phyloP scores from a whole-genome alignment of 1,140 invertebrate genomes.

The Limonius californicus region DNA sequence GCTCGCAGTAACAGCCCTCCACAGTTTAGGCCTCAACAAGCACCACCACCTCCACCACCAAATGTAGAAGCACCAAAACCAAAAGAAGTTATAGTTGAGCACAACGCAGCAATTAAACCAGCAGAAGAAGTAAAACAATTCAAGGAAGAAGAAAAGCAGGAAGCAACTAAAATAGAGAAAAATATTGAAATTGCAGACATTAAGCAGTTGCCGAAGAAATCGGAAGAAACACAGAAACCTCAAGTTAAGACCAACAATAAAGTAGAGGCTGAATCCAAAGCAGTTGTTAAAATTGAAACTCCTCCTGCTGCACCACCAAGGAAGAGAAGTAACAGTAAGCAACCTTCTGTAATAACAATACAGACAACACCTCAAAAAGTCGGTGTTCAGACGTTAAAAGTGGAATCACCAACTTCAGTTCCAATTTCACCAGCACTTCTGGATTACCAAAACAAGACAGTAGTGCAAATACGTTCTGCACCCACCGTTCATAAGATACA shows the following conservation, averaged over 20 bases:
- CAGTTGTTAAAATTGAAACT: not conserved
- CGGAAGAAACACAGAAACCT: not conserved
- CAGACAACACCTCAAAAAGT: not conserved
- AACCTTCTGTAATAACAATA: constrained; percentile 16
- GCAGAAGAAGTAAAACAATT: not conserved
- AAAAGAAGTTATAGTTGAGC: not conserved
- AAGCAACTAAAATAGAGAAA: not conserved
- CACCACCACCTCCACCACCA: constrained; percentile 15
- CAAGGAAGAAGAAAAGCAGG: not conserved
- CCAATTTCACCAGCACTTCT: not conserved
- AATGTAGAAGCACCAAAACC: constrained; percentile 2
- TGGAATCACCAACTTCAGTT: not conserved
- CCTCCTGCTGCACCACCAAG: constrained; percentile 40
- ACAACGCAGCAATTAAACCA: not conserved
- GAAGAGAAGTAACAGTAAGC: constrained; percentile 41
- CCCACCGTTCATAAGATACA: constrained; percentile 56
- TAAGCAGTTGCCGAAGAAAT: not conserved
- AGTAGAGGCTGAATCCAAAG: not conserved
- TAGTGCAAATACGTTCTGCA: constrained; percentile 43
- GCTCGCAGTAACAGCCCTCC: not conserved
- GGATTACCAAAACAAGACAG: constrained; percentile 38
- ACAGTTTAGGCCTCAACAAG: not conserved
- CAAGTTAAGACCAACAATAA: not conserved
- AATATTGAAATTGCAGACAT: not conserved
- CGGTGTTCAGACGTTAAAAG: not conserved